Evolutionary conservation across 1,140 invertebrate genomes (phyloP), one percentile per base, ranked within the genome.

Genomic region (Philopotamus ludificatus): DNA sequence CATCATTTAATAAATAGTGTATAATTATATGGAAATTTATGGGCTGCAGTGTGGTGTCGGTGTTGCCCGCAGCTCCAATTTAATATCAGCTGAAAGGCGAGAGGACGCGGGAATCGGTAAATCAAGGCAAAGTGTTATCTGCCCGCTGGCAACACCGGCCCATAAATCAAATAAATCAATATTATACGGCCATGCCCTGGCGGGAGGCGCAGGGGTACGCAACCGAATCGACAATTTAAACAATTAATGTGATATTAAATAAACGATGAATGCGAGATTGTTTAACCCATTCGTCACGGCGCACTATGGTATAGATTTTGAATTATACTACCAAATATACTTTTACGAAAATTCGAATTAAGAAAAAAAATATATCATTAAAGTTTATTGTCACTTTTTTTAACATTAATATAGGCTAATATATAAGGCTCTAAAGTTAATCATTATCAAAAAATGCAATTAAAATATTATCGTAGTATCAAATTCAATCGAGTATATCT

Each of bases 101-200:
- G 57, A 60, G 57, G 57, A 47, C 44, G 44, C n/a, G 10, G 44
- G 10, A 20, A 47, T 47, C 57, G 44, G 57, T 60, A 60, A 60
- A 60, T 60, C 57, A 60, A 34, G 28, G 57, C 21, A 60, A 60
- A 60, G 57, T 60, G 57, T 60, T 60, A 60, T 60, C 57, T 60
- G 57, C 41, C 57, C 44, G 15, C 41, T 28, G 57, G 57, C 57
- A 60, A 60, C 57, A 23, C 55, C 22, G 57, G 57, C 20, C 57
- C 57, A 60, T 60, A 60, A 60, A 60, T 60, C 57, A 60, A 60
- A 60, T 60, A 60, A 60, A 60, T 60, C 57, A 60, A 60, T 60
- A 60, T 60, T 60, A 60, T 42, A 28, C 57, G 42, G 57, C n/a
- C 42, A 1, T 60, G 57, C 28, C 34, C 53, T 21, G 18, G 10